phyloP scores from a whole-genome alignment of 2,797 vertebrate species.

The Lutjanus campechanus region DNA sequence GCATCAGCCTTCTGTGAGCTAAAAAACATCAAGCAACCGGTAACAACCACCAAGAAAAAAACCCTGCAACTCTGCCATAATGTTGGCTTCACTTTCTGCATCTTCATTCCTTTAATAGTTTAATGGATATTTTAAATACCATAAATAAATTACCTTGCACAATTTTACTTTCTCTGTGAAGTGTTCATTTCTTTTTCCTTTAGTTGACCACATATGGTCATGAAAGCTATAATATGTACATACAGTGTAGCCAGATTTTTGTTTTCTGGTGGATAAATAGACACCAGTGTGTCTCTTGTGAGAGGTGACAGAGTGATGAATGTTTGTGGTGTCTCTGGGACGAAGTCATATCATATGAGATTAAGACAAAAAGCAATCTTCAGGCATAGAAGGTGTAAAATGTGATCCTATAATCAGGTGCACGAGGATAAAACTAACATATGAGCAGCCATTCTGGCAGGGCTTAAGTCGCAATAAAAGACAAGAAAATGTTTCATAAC shows the following conservation, averaged over 20 bases:
- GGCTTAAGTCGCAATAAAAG: conserved; percentile 7
- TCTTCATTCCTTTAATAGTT: conserved; percentile 21
- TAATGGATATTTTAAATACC: conserved; percentile 28
- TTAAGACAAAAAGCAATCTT: conserved; percentile 66
- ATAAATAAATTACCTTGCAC: conserved; percentile 41
- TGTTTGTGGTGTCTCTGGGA: conserved; percentile 60
- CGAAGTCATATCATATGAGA: conserved; percentile 77
- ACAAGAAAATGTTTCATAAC: conserved; percentile 8
- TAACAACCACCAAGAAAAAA: conserved; percentile 47
- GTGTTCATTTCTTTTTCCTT: not conserved
- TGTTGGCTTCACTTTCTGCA: conserved; percentile 48
- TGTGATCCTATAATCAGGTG: conserved; percentile 56
- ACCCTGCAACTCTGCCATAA: conserved; percentile 37
- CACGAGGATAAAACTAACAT: conserved; percentile 41
- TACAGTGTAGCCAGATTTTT: conserved; percentile 23
- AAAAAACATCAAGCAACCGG: conserved; percentile 61
- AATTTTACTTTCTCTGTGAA: conserved; percentile 8
- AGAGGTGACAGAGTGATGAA: conserved; percentile 81
- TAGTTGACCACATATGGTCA: conserved; percentile 16
- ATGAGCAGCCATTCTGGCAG: conserved; percentile 12
- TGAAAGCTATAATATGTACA: not conserved
- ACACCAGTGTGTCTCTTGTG: conserved; percentile 68
- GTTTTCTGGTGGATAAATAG: conserved; percentile 62
- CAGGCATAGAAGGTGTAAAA: conserved; percentile 44
- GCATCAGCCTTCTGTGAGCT: conserved; percentile 63